phyloP scores from a whole-genome alignment of 92 coral and sea anemone species.

The Umimayanthus chanpuru region DNA sequence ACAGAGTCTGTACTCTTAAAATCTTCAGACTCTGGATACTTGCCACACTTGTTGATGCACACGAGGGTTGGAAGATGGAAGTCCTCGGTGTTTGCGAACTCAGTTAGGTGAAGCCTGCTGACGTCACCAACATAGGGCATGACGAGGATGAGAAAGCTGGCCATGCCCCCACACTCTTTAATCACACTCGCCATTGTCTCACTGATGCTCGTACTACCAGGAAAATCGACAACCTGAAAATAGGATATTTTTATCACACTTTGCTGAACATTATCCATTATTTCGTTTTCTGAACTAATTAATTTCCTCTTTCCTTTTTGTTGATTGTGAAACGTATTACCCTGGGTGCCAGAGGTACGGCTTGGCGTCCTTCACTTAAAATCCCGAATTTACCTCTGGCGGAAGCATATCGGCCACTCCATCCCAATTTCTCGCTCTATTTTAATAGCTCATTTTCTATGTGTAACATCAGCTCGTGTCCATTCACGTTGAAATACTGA shows the following conservation, averaged over 20 bases:
- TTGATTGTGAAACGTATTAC: no score
- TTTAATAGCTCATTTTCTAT: no score
- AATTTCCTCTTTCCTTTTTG: no score
- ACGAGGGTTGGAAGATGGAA: conserved; percentile 9
- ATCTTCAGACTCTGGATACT: neutral
- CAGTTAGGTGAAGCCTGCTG: neutral
- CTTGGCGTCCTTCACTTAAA: no score
- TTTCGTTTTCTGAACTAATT: no score
- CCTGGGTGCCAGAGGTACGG: no score
- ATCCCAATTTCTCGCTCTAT: no score
- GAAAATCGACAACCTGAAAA: conserved; percentile 6
- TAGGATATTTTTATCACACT: neutral
- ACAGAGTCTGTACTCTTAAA: neutral
- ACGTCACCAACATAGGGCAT: conserved; percentile 13
- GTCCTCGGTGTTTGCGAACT: conserved; percentile 4
- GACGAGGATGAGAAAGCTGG: neutral
- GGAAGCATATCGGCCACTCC: no score
- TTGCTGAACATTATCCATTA: no score
- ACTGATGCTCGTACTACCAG: conserved; percentile 12
- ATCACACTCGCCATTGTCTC: neutral
- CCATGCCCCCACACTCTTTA: conserved; percentile 19
- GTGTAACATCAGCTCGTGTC: no score
- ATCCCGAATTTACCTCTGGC: no score
- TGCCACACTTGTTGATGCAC: conserved; percentile 15
- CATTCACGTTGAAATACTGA: no score